Evolutionary conservation across 2,113 vertebrate species (phyloP), one percentile per base, ranked within the genome.

Genomic region (Gymnorhina tibicen): DNA sequence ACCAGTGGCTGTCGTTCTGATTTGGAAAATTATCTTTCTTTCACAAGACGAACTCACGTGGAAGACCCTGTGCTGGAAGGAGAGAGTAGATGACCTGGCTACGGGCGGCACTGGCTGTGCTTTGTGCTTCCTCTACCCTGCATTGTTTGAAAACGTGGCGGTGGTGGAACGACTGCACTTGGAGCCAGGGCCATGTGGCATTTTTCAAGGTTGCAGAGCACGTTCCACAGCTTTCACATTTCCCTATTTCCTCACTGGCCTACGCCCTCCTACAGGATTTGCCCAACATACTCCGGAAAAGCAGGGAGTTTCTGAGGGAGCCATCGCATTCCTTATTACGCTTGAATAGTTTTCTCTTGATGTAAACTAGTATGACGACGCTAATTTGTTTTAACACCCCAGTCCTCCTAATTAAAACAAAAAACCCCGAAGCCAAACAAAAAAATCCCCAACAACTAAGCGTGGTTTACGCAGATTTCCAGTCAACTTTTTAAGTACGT

Each of bases 321-420:
- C 16, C 44, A 20, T 12, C 9, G 9, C 20, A 21, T 39, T 80
- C 47, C 30, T 72, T 37, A 6, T n/a, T 68, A 27, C 27, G 32
- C 30, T 64, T 37, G 20, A 55, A 19, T 3, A 47, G 18, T 16
- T 67, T 39, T 6, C 35, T 72, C 47, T n/a, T 10, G 0, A n/a
- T 4, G 11, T 33, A 63, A 84, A 39, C 5, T 8, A n/a, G 6
- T 3, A 35, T 13, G 27, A 49, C 5, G 6, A 52, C 1, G 2
- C 17, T 7, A 16, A 76, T 53, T 58, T 27, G 37, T 67, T 55
- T 33, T 42, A 81, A 50, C 23, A 42, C 11, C 22, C 10, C 37
- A 49, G 37, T 28, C 9, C 22, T 59, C 19, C 35, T 10, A 35
- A 76, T 37, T 0, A 37, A 20, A 73, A 52, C 7, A 20, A 49